phyloP scores from a whole-genome alignment of 2,888 invertebrate genomes.

The Sussaba pulchella region DNA sequence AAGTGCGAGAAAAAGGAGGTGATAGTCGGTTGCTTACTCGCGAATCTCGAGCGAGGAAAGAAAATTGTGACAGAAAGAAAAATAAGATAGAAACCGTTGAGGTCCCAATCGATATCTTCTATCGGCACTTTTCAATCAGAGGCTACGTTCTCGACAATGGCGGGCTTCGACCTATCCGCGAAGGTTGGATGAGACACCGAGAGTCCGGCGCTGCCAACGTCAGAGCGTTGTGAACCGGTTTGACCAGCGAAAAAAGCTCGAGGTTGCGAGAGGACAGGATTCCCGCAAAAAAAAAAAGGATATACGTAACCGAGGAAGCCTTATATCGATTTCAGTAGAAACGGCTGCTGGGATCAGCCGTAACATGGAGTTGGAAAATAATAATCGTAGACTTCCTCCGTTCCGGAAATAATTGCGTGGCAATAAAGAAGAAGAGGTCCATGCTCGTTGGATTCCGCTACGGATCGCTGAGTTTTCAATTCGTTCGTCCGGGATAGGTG shows the following conservation, averaged over 20 bases:
- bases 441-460: neutral
- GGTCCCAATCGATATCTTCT: slow-evolving; percentile 57
- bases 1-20: slow-evolving; percentile 41
- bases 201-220: slow-evolving; percentile 33
- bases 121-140: slow-evolving; percentile 64
- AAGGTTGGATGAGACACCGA: slow-evolving; percentile 33
- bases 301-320: slow-evolving; percentile 7
- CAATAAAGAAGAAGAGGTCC: slow-evolving; percentile 10
- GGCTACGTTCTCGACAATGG: slow-evolving; percentile 55
- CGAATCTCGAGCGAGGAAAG: slow-evolving; percentile 32
- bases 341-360: slow-evolving; percentile 15
- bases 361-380: slow-evolving; percentile 28
- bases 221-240: slow-evolving; percentile 28
- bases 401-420: slow-evolving; percentile 24
- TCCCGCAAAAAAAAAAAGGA: slow-evolving; percentile 25
- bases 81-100: slow-evolving; percentile 40
- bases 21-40: slow-evolving; percentile 52
- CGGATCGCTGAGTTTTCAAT: slow-evolving; percentile 11
- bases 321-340: slow-evolving; percentile 19
- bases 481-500: neutral
- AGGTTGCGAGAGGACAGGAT: slow-evolving; percentile 10
- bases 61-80: slow-evolving; percentile 27
- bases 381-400: slow-evolving; percentile 19
- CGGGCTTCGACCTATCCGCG: slow-evolving; percentile 42
- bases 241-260: slow-evolving; percentile 46